These are phyloP conservation scores for Nomada fabriciana DNA, from an alignment of 2,888 invertebrate genomes.

Conservation along the genomic window DNA sequence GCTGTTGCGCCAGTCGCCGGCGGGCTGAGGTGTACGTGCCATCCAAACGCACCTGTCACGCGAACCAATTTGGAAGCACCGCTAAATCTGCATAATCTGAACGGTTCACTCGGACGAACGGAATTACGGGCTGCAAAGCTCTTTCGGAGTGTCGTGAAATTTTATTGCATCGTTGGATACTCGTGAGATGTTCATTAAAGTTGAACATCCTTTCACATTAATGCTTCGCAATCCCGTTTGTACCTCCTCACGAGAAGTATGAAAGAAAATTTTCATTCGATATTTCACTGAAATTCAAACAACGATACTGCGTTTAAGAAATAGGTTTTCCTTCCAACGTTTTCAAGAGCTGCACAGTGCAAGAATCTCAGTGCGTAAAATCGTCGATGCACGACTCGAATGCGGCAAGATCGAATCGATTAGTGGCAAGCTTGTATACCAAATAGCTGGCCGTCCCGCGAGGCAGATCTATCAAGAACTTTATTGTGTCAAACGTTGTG, in stretches of 20 bases:
- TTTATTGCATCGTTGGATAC: neutral
- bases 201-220: neutral
- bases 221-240: no score
- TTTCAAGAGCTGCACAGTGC: slow-evolving; percentile 19
- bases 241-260: neutral
- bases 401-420: slow-evolving; percentile 46
- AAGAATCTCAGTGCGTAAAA: slow-evolving; percentile 28
- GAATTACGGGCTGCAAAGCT: neutral
- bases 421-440: slow-evolving; percentile 48
- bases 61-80: neutral
- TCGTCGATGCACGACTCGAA: slow-evolving; percentile 36
- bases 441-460: slow-evolving; percentile 23
- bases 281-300: neutral
- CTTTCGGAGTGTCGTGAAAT: neutral
- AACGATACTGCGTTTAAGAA: neutral
- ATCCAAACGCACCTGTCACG: slow-evolving; percentile 10
- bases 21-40: neutral
- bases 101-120: neutral
- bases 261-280: neutral
- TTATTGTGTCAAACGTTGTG: slow-evolving; percentile 38
- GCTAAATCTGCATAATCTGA: slow-evolving; percentile 21
- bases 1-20: slow-evolving; percentile 27
- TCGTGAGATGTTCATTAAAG: neutral
- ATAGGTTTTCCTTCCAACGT: neutral
- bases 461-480: slow-evolving; percentile 48